Evolutionary conservation across 1,140 invertebrate species (phyloP).

Genomic region (Scaptomyza hsui): DNA sequence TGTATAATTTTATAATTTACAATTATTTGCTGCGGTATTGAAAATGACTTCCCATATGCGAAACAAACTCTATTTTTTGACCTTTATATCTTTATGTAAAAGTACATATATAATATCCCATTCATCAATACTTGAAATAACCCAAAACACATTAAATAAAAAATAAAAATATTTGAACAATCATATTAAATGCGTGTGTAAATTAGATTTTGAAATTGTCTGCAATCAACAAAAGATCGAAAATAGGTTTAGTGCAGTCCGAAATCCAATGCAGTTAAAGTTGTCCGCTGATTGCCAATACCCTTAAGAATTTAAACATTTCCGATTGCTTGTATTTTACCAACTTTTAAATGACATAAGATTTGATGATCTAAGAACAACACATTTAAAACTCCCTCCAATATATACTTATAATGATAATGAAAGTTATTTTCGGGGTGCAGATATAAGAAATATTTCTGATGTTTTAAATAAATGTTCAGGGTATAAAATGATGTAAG

Average conservation of each 20-base stretch:
- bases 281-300: neutral
- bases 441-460: too few relatives aligned
- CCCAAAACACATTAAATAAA: constrained; percentile 7
- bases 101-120: neutral
- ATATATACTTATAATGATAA: too few relatives aligned
- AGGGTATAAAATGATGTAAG: too few relatives aligned
- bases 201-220: neutral
- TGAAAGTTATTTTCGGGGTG: too few relatives aligned
- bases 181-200: constrained; percentile 1
- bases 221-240: neutral
- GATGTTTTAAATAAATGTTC: too few relatives aligned
- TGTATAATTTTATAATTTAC: neutral
- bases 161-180: constrained; percentile 6
- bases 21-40: neutral
- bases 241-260: neutral
- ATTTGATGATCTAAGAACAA: too few relatives aligned
- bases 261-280: neutral
- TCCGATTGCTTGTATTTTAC: too few relatives aligned
- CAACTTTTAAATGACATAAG: too few relatives aligned
- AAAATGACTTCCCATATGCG: neutral
- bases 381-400: too few relatives aligned
- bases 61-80: neutral
- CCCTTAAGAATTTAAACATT: too few relatives aligned
- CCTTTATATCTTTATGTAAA: neutral
- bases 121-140: neutral